Base-by-base conservation (phyloP, 2,888 invertebrate species). In the Diogma glabrata region DNA sequence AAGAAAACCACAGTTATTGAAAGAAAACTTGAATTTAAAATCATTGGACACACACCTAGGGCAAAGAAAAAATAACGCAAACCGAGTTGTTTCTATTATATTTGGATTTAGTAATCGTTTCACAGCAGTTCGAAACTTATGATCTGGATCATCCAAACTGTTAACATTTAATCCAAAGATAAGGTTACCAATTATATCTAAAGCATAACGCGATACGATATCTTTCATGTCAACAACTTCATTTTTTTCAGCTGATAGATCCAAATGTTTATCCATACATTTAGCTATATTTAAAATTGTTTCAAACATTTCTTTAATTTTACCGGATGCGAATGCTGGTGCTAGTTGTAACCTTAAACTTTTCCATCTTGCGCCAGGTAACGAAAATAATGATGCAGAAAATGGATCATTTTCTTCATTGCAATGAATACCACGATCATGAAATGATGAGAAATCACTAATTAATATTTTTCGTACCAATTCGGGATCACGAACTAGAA, bases 271-370 rank as follows among this genome's bases (percentile, higher is more conserved):
- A 2, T 72, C 61, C 57, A 81, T 72, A 51, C 75, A 71, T 12
- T 72, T 64, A 1, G 77, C 77, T 51, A 80, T 76, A 30, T 74
- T 68, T 38, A 76, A 71, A 10, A 82, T 74, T 1, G 78, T 73
- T 1, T 70, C 70, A 57, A 79, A 81, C 78, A 83, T 80, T 2
- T 67, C 72, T 62, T 79, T 83, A 47, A 84, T 64, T 64, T 82
- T 83, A 7, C 78, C 79, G 0, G 81, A 75, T 1, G 83, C 77
- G 60, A 83, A 85, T 0, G 79, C 75, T 0, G 83, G 79, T 1
- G 82, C 75, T 59, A 84, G 65, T 58, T 81, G 81, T 1, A 72
- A 57, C 12, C 84, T 71, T 22, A 84, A 63, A 47, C 69, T 72
- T 59, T 74, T 80, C 84, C 85, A 85, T 49, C 74, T 70, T 9